Conservation (phyloP, 2,888 invertebrate species). For the Idaea straminata region DNA sequence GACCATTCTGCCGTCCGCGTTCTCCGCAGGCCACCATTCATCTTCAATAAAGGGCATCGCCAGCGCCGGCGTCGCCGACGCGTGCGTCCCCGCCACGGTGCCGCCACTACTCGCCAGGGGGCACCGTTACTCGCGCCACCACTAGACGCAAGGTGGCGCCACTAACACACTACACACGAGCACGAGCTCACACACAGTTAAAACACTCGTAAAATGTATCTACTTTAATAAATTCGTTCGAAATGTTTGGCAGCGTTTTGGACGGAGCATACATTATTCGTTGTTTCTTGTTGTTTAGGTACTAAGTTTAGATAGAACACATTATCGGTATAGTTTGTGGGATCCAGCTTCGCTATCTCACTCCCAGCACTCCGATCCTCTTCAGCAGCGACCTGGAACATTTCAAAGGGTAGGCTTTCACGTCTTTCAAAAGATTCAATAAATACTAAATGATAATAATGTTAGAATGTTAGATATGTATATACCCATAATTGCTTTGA, state of each 20-base stretch:
- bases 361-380: constrained; percentile 63
- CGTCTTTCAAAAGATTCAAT: constrained; percentile 54
- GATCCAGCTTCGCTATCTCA: constrained; percentile 72
- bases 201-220: constrained; percentile 52
- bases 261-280: constrained; percentile 78
- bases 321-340: constrained; percentile 48
- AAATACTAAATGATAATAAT: constrained; percentile 7
- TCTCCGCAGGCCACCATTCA: constrained; percentile 97
- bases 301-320: constrained; percentile 66
- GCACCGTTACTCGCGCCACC: constrained; percentile 55
- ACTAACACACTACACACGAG: constrained; percentile 37
- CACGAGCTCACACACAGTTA: constrained; percentile 55
- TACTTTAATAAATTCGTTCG: constrained; percentile 74
- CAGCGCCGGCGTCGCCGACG: constrained; percentile 83
- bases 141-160: constrained; percentile 27
- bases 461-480: constrained; percentile 21
- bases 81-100: constrained; percentile 83
- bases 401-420: constrained; percentile 71
- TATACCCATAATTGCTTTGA: background rate
- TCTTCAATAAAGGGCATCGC: constrained; percentile 98
- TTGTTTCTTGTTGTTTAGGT: constrained; percentile 57
- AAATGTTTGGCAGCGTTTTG: constrained; percentile 74
- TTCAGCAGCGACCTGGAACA: constrained; percentile 75
- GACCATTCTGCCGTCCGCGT: constrained; percentile 93
- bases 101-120: constrained; percentile 64